Percentiles rank a stretch among this genome's conserved stretches.
Evolutionary conservation across 2,888 invertebrate genomes (phyloP).

Genomic region (Venusia cambrica): DNA sequence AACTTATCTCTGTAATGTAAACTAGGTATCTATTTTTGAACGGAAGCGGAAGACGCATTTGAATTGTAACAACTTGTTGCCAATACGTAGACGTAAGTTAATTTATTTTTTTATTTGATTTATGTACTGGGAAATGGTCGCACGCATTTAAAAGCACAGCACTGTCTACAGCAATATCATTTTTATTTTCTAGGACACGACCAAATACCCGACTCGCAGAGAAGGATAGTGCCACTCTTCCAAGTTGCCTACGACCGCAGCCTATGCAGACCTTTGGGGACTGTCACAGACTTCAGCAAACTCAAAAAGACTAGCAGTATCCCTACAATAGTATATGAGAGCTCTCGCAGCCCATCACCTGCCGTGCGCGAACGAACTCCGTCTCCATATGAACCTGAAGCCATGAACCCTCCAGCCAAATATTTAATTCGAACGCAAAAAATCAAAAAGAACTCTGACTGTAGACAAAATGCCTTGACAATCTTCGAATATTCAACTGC

Average conservation of each 20-base stretch:
- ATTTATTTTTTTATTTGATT: not conserved
- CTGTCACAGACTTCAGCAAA: slow-evolving; percentile 59
- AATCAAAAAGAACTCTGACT: slow-evolving; percentile 45
- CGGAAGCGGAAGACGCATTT: no score
- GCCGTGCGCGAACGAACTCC: slow-evolving; percentile 29
- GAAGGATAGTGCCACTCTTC: slow-evolving; percentile 65
- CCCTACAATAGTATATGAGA: slow-evolving; percentile 10
- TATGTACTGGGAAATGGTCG: slow-evolving; percentile 8
- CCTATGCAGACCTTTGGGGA: slow-evolving; percentile 69
- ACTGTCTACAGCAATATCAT: slow-evolving; percentile 28
- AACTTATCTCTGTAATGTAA: no score
- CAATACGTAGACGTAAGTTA: no score
- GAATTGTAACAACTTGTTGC: no score
- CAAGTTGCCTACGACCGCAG: slow-evolving; percentile 72
- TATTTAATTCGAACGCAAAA: slow-evolving; percentile 25
- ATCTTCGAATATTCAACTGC: slow-evolving; percentile 69
- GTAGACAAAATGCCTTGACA: slow-evolving; percentile 60
- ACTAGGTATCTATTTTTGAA: no score
- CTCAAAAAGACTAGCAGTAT: slow-evolving; percentile 31
- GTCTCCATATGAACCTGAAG: slow-evolving; percentile 24
- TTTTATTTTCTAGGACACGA: slow-evolving; percentile 72
- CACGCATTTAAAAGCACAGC: slow-evolving; percentile 11
- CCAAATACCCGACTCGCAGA: slow-evolving; percentile 41
- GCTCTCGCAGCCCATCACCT: slow-evolving; percentile 58
- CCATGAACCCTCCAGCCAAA: slow-evolving; percentile 25